Evolutionary conservation across 1,140 invertebrate species (phyloP).

Genomic region (Oryctes rhinoceros): DNA sequence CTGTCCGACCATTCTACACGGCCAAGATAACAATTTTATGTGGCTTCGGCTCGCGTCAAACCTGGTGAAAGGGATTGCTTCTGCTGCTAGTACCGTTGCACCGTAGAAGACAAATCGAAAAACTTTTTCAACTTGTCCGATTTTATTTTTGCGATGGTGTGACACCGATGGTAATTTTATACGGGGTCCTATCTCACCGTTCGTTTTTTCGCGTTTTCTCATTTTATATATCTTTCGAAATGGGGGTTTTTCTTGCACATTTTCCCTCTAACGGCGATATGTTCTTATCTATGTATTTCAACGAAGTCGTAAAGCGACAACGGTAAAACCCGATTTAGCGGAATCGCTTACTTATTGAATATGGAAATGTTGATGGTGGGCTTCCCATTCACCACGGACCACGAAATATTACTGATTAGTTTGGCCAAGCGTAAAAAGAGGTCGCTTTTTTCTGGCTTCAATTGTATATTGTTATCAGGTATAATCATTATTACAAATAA

Average conservation of each 20-base stretch:
- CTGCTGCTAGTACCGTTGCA: not conserved
- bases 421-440: too few species aligned
- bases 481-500: too few species aligned
- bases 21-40: slow-evolving; percentile 30
- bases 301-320: slow-evolving; percentile 7
- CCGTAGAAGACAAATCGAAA: slow-evolving; percentile 33
- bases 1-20: slow-evolving; percentile 13
- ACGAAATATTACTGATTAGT: too few species aligned
- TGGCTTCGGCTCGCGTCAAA: slow-evolving; percentile 28
- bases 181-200: not conserved
- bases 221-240: slow-evolving; percentile 20
- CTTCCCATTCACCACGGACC: too few species aligned
- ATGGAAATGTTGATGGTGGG: not conserved
- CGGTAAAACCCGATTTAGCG: not conserved
- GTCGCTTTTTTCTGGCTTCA: too few species aligned
- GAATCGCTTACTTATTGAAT: slow-evolving; percentile 11
- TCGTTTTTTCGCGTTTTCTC: slow-evolving; percentile 25
- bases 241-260: not conserved
- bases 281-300: slow-evolving; percentile 3
- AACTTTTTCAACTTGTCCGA: slow-evolving; percentile 36
- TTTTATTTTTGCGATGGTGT: slow-evolving; percentile 19
- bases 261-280: not conserved
- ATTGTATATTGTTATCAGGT: too few species aligned
- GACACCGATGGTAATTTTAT: slow-evolving; percentile 24
- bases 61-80: slow-evolving; percentile 11